A percentile compares a stretch with the other conserved stretches of the same genome.
phyloP scores from a whole-genome alignment of 2,888 invertebrate species.

The Eurytoma californica region DNA sequence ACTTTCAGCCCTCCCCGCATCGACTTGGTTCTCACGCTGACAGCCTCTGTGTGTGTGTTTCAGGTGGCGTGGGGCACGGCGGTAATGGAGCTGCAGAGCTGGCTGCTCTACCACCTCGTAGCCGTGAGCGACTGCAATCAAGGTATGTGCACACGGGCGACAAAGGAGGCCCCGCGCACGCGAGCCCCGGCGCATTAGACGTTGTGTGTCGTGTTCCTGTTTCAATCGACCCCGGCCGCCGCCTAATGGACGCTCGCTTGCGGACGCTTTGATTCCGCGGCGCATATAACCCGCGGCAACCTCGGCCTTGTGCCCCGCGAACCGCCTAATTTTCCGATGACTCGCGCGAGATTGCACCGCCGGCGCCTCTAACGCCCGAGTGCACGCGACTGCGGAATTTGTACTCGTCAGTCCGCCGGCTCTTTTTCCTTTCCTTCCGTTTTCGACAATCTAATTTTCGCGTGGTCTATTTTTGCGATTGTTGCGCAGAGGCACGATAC shows the following conservation, averaged over 20 bases:
- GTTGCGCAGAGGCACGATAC: too few species aligned
- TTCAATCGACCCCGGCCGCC: not conserved
- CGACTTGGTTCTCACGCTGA: not conserved
- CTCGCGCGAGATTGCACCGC: not conserved
- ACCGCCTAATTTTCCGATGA: not conserved
- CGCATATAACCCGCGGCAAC: too few species aligned
- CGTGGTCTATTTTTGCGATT: too few species aligned
- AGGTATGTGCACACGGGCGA: constrained; percentile 63
- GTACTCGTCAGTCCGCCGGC: too few species aligned
- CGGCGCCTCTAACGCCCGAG: too few species aligned
- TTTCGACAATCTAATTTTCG: too few species aligned
- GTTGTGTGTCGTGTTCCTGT: not conserved
- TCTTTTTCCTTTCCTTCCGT: too few species aligned
- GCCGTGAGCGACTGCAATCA: constrained; percentile 74
- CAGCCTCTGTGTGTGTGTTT: constrained; percentile 23
- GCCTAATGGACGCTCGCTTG: not conserved
- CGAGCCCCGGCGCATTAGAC: not conserved
- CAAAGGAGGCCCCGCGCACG: constrained; percentile 21
- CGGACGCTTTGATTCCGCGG: not conserved
- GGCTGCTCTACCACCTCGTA: constrained; percentile 74
- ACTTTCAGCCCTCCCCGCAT: not conserved
- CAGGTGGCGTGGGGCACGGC: constrained; percentile 75
- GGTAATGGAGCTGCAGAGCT: constrained; percentile 74
- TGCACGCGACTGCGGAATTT: too few species aligned
- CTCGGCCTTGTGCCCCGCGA: not conserved